phyloP scores from a whole-genome alignment of 2,888 invertebrate species.

The Xiphydria camelus region DNA sequence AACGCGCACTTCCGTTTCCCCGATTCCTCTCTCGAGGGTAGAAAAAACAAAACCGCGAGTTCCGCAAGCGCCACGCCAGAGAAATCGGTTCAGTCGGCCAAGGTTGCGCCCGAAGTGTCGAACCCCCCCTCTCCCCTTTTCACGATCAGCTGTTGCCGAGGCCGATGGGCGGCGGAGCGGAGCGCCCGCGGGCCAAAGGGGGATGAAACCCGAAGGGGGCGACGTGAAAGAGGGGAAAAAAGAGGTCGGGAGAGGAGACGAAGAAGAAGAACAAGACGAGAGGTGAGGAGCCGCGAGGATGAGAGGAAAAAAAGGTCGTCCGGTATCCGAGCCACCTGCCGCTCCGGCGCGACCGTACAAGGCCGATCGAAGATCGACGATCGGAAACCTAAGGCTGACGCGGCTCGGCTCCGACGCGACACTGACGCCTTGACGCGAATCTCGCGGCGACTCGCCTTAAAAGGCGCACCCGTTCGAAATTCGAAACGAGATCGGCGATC shows the following conservation, averaged over 20 bases:
- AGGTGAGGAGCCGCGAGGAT: conserved; percentile 22
- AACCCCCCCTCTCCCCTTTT: too few species aligned
- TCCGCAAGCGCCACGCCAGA: not conserved
- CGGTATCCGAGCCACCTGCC: conserved; percentile 44
- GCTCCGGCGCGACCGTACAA: conserved; percentile 49
- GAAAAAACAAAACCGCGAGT: too few species aligned
- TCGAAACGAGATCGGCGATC: conserved; percentile 23
- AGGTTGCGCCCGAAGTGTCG: conserved; percentile 31
- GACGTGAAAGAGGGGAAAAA: conserved; percentile 13
- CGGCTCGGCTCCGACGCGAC: not conserved
- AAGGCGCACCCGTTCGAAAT: conserved; percentile 33
- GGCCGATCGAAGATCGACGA: conserved; percentile 40
- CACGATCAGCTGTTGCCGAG: conserved; percentile 39
- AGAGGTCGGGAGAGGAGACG: conserved; percentile 5
- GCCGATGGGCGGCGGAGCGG: too few species aligned
- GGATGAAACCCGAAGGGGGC: conserved; percentile 28
- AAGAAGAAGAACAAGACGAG: conserved; percentile 18
- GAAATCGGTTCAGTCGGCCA: conserved; percentile 31
- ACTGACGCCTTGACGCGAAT: too few species aligned
- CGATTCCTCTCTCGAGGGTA: too few species aligned
- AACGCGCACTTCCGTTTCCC: too few species aligned
- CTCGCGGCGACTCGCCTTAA: conserved; percentile 38
- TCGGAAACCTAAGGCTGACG: conserved; percentile 13
- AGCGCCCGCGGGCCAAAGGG: too few species aligned
- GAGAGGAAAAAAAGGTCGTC: conserved; percentile 30